Base-by-base conservation (phyloP, 2,113 vertebrate species). In the Gila orcuttii region DNA sequence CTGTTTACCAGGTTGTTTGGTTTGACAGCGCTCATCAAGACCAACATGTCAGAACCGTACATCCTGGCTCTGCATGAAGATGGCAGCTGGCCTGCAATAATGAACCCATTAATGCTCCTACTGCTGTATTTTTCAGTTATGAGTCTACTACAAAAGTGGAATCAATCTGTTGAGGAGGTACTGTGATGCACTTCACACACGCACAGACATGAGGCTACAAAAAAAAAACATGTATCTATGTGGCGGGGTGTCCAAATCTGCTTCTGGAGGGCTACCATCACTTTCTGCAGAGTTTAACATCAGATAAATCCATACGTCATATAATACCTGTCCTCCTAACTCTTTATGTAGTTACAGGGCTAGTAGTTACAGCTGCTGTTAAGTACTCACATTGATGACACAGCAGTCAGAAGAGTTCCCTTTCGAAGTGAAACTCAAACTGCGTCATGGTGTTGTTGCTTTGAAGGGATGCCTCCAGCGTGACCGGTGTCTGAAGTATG, bases 71-170 rank as follows among this genome's bases (percentile, higher is more conserved):
- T 96, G 87, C 94, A 96, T 42, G 73, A 91, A 4, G 91, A 91
- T 5, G 78, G 94, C 79, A 91, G 85, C 88, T 96, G 96, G 96
- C 95, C 95, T 0, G 90, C 94, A 81, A 92, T 95, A 74, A 47
- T 94, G 80, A 95, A 95, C 92, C 96, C 94, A 31, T 82, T 96
- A 45, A 87, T 95, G 25, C 90, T 97, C 17, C 92, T 96, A 15
- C 68, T 95, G 59, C 91, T 96, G 28, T 96, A 96, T 85, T 96
- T 94, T 91, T 93, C 93, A 1, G 85, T 96, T 75, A 91, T 96
- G 82, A 90, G 92, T 71, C 87, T 96, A 78, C 91, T 96, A 71
- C 94, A 94, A 79, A 94, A 93, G 79, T 94, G 94, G 94, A 88
- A 90, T 62, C 87, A 90, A 12, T 36, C 87, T 25, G 82, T 83